phyloP scores from a whole-genome alignment of 2,888 invertebrate genomes.

The Limulus polyphemus region DNA sequence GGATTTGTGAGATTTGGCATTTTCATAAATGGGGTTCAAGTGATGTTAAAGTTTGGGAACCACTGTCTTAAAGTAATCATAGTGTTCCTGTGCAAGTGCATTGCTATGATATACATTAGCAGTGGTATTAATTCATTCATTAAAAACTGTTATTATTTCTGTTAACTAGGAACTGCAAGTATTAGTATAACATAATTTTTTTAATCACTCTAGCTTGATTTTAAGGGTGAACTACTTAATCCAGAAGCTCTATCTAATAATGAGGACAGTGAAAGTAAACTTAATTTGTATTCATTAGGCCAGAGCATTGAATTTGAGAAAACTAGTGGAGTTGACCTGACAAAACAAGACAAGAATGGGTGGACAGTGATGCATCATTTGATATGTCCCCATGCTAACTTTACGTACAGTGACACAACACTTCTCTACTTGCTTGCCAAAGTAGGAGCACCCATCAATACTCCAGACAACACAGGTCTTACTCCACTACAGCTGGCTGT shows the following conservation, averaged over 20 bases:
- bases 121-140: too few species aligned
- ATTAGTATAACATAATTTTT: too few species aligned
- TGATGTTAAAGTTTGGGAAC: too few species aligned
- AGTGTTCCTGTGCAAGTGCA: too few species aligned
- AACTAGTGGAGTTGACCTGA: constrained; percentile 18
- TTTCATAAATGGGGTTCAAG: too few species aligned
- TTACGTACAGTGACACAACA: constrained; percentile 36
- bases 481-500: constrained; percentile 26
- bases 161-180: too few species aligned
- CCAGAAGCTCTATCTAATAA: not conserved
- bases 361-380: constrained; percentile 37
- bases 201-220: too few species aligned
- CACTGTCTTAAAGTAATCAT: too few species aligned
- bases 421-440: constrained; percentile 33
- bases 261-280: not conserved
- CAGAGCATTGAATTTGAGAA: constrained; percentile 16
- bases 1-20: too few species aligned
- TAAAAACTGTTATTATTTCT: too few species aligned
- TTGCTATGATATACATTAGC: too few species aligned
- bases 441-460: constrained; percentile 32
- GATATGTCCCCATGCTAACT: constrained; percentile 34
- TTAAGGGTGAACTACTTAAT: too few species aligned
- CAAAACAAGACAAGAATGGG: constrained; percentile 32
- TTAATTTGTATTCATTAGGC: not conserved
- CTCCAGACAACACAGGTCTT: constrained; percentile 30